Conservation (phyloP, 2,113 vertebrate genomes). For the Amazona guildingii region DNA sequence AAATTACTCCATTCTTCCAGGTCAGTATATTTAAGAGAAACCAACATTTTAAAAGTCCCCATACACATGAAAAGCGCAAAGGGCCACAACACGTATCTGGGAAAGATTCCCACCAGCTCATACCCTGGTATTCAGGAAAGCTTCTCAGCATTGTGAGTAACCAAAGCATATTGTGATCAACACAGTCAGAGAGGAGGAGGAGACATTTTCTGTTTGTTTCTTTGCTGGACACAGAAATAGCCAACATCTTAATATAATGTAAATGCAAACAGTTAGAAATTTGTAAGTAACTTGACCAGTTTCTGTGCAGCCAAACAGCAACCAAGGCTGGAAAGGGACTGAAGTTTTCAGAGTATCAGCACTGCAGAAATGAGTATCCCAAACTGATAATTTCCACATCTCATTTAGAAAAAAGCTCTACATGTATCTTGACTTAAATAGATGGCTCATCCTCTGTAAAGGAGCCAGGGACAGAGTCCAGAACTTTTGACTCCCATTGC, state of each 20-base stretch:
- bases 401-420: neutral
- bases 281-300: neutral
- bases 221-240: neutral
- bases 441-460: slow-evolving; percentile 16
- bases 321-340: accelerated
- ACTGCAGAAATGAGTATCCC: neutral
- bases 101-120: neutral
- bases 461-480: slow-evolving; percentile 32
- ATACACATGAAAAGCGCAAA: neutral
- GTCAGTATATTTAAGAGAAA: neutral
- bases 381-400: neutral
- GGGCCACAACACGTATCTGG: neutral
- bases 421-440: slow-evolving; percentile 34
- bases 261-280: neutral
- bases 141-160: neutral
- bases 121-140: neutral
- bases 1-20: neutral
- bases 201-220: neutral
- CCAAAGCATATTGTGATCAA: neutral
- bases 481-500: slow-evolving; percentile 20
- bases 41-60: neutral
- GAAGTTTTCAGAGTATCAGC: neutral
- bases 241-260: neutral
- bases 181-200: neutral
- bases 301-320: neutral